phyloP scores from a whole-genome alignment of 2,797 vertebrate genomes.

The Leptoclinus maculatus region DNA sequence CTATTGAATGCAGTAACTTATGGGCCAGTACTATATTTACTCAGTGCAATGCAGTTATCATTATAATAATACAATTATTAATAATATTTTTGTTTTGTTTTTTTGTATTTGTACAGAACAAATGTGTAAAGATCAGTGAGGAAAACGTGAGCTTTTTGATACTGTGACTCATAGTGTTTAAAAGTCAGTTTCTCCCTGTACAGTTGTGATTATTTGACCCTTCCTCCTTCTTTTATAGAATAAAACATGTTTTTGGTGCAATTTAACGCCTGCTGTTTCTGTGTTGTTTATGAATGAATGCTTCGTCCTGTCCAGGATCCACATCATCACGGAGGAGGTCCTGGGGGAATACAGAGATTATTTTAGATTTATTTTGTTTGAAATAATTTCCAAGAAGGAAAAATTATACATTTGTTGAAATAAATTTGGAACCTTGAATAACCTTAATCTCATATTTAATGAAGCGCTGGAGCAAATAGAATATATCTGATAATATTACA shows the following conservation, averaged over 20 bases:
- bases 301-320: neutral
- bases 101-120: constrained; percentile 90
- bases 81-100: constrained; percentile 74
- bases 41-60: constrained; percentile 90
- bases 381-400: neutral
- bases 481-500: neutral
- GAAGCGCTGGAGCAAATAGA: neutral
- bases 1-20: constrained; percentile 89
- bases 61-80: constrained; percentile 84
- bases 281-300: constrained; percentile 13
- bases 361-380: too few species aligned
- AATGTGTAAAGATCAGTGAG: constrained; percentile 86
- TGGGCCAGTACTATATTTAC: constrained; percentile 89
- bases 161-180: constrained; percentile 88
- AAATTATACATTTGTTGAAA: neutral
- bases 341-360: too few species aligned
- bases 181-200: constrained; percentile 87
- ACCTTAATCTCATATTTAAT: neutral
- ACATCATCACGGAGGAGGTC: neutral
- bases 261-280: constrained; percentile 41
- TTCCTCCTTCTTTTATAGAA: constrained; percentile 85
- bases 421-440: neutral
- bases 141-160: constrained; percentile 87
- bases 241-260: constrained; percentile 88
- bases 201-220: constrained; percentile 82